phyloP scores from a whole-genome alignment of 2,113 vertebrate genomes.

The Strix aluco region DNA sequence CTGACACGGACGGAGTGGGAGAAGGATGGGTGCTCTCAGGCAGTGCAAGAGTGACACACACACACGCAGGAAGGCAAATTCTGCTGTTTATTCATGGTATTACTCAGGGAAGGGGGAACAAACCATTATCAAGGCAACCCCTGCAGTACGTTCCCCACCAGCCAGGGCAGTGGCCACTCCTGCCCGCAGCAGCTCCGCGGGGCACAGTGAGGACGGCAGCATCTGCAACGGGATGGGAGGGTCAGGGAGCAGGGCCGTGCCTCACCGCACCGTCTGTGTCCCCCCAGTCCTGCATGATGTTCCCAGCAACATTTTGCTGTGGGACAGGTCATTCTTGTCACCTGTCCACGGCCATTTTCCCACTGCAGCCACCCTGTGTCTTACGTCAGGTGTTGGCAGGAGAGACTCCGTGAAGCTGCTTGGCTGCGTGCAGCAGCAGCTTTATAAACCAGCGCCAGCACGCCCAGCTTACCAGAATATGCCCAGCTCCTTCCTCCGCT shows the following conservation, averaged over 20 bases:
- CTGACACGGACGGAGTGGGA: accelerated
- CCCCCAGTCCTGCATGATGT: background rate
- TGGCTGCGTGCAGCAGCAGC: accelerated
- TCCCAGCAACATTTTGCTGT: background rate
- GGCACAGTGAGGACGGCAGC: accelerated
- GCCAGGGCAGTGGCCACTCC: accelerated
- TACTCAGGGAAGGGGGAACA: background rate
- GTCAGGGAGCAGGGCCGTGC: background rate
- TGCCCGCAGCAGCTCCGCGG: background rate
- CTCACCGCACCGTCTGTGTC: accelerated
- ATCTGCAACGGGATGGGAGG: background rate
- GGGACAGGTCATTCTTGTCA: background rate
- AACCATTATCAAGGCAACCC: background rate
- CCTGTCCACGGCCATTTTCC: background rate
- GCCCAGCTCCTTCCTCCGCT: slow-evolving; percentile 36
- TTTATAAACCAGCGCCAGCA: background rate
- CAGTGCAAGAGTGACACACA: background rate
- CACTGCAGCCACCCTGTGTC: background rate
- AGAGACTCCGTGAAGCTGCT: accelerated
- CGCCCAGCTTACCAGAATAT: slow-evolving; percentile 53
- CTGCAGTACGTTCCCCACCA: accelerated
- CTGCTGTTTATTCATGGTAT: background rate
- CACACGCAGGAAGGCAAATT: background rate
- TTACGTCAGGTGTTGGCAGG: background rate
- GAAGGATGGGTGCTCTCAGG: background rate